These are phyloP conservation scores for Halichoerus grypus DNA, from an alignment of 2,113 vertebrate genomes.

Conservation along the genomic window DNA sequence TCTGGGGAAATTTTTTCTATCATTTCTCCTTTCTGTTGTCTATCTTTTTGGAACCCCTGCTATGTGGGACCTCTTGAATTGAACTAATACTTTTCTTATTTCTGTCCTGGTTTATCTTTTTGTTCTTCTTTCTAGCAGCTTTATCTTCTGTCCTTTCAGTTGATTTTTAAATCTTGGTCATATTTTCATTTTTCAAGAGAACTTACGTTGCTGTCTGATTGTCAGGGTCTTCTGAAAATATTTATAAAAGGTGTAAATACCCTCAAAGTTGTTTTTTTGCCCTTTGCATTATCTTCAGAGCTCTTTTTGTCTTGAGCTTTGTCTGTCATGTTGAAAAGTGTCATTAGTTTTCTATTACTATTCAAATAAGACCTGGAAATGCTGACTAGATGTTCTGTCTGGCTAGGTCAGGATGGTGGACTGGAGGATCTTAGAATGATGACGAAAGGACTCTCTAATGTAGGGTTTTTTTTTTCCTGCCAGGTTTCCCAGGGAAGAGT, in stretches of 20 bases:
- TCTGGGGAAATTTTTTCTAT: not conserved
- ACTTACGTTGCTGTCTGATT: not conserved
- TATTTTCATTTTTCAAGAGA: not conserved
- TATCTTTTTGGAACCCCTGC: not conserved
- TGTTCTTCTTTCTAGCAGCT: not conserved
- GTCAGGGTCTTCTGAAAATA: slow-evolving; percentile 2
- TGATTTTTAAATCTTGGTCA: not conserved
- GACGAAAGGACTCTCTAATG: not conserved
- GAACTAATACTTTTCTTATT: not conserved
- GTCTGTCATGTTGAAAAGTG: not conserved
- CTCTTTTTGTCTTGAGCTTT: not conserved
- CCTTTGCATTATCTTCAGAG: not conserved
- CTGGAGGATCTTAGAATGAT: not conserved
- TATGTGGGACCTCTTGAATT: not conserved
- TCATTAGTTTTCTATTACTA: slow-evolving; percentile 15
- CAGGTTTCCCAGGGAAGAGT: not conserved
- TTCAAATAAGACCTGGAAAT: not conserved
- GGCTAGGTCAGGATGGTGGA: not conserved
- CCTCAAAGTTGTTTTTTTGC: not conserved
- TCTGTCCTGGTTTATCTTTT: not conserved
- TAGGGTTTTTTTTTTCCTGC: not conserved
- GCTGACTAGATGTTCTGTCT: not conserved
- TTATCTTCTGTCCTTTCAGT: not conserved
- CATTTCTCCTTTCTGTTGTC: slow-evolving; percentile 20
- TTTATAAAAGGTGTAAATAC: slow-evolving; percentile 33